phyloP scores from a whole-genome alignment of 2,888 invertebrate species.

The Sinohyriopsis cumingii region DNA sequence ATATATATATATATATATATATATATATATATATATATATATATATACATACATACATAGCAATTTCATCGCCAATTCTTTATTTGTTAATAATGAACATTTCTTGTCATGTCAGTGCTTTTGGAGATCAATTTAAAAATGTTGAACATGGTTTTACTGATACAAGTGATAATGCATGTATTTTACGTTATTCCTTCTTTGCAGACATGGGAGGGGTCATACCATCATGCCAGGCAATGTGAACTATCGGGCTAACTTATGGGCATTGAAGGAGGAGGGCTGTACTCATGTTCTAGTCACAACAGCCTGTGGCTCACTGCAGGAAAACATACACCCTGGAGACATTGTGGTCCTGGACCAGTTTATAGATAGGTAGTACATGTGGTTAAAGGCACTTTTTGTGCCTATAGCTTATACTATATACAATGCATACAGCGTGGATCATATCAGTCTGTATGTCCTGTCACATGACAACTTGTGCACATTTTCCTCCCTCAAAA shows the following conservation, averaged over 20 bases:
- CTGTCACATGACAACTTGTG: background rate
- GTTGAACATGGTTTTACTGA: too few species aligned
- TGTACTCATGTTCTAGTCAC: slow-evolving; percentile 95
- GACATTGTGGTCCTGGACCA: slow-evolving; percentile 89
- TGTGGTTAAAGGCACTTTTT: too few species aligned
- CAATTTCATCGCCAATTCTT: too few species aligned
- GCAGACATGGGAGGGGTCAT: slow-evolving; percentile 80
- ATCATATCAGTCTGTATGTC: background rate
- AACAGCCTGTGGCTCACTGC: slow-evolving; percentile 94
- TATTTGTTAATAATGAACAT: too few species aligned
- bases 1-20: too few species aligned
- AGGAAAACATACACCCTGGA: slow-evolving; percentile 89
- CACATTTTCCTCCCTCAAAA: too few species aligned
- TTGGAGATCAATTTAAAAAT: too few species aligned
- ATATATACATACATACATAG: background rate
- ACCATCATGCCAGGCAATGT: slow-evolving; percentile 87
- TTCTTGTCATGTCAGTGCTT: too few species aligned
- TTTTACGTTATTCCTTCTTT: slow-evolving; percentile 5
- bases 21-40: slow-evolving; percentile 1
- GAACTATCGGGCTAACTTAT: slow-evolving; percentile 97
- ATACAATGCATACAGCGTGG: background rate
- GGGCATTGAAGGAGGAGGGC: slow-evolving; percentile 88
- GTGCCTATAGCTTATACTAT: background rate
- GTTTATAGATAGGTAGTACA: slow-evolving; percentile 78
- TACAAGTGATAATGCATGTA: too few species aligned